A percentile compares a stretch with the other conserved stretches of the same genome.
phyloP scores from a whole-genome alignment of 2,113 vertebrate species.

The Redunca redunca region DNA sequence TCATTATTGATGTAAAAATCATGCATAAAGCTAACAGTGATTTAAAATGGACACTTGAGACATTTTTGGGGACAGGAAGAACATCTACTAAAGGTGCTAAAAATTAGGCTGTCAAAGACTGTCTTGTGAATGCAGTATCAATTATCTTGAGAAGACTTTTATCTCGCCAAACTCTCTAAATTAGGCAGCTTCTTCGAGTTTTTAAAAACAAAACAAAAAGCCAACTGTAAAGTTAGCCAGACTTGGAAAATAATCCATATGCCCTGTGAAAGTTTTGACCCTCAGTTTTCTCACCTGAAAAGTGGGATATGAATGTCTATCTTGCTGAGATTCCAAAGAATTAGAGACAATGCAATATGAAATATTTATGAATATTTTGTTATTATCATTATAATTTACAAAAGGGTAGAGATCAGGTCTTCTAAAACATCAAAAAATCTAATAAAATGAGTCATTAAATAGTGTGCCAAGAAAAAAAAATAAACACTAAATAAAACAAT shows the following conservation, averaged over 20 bases:
- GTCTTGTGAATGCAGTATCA: not conserved
- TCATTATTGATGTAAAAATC: not conserved
- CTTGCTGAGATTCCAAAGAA: not conserved
- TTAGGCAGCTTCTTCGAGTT: not conserved
- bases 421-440: conserved; percentile 34
- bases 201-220: not conserved
- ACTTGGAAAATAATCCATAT: not conserved
- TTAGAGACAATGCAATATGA: not conserved
- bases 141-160: not conserved
- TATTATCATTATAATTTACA: not conserved
- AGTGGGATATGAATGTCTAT: not conserved
- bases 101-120: not conserved
- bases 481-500: not conserved
- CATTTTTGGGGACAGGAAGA: not conserved
- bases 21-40: not conserved
- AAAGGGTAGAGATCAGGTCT: not conserved
- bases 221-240: not conserved
- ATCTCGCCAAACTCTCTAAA: conserved; percentile 12
- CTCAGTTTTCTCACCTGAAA: not conserved
- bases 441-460: conserved; percentile 33
- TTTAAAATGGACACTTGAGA: not conserved
- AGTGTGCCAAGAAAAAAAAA: not conserved
- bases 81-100: not conserved
- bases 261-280: not conserved
- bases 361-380: not conserved